These are phyloP conservation scores for Pharmacophagus antenor DNA, from an alignment of 2,888 invertebrate genomes.

Conservation along the genomic window DNA sequence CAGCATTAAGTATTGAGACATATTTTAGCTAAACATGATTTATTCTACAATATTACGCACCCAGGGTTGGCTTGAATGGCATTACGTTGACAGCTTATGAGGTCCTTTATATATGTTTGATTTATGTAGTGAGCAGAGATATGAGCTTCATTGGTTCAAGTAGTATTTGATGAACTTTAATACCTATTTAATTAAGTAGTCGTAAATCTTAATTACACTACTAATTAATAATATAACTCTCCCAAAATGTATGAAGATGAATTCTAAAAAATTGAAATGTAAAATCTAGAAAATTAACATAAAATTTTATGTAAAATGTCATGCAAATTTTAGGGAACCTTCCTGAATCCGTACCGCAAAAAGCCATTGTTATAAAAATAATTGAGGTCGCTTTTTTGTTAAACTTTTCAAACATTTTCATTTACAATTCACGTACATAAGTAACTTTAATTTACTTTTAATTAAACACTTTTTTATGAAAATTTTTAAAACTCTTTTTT, in stretches of 20 bases:
- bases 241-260: neutral
- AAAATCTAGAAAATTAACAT: conserved; percentile 45
- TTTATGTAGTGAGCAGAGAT: conserved; percentile 76
- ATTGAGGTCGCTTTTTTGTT: conserved; percentile 64
- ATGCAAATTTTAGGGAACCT: conserved; percentile 63
- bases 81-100: conserved; percentile 78
- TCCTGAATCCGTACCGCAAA: conserved; percentile 57
- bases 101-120: conserved; percentile 76
- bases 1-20: conserved; percentile 69
- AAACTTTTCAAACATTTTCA: conserved; percentile 46
- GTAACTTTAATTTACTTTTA: conserved; percentile 15
- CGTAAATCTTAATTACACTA: neutral
- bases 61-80: conserved; percentile 71
- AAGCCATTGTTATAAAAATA: conserved; percentile 71
- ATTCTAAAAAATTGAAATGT: conserved; percentile 3
- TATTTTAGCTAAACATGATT: conserved; percentile 74
- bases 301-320: conserved; percentile 64
- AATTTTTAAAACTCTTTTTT: neutral
- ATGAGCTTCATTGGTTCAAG: conserved; percentile 45
- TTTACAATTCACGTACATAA: conserved; percentile 43
- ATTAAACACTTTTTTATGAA: conserved; percentile 5
- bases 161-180: conserved; percentile 47
- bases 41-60: conserved; percentile 76
- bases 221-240: neutral
- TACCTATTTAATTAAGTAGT: conserved; percentile 5